phyloP scores from a whole-genome alignment of 2,113 vertebrate genomes.

The Opisthocomus hoazin region DNA sequence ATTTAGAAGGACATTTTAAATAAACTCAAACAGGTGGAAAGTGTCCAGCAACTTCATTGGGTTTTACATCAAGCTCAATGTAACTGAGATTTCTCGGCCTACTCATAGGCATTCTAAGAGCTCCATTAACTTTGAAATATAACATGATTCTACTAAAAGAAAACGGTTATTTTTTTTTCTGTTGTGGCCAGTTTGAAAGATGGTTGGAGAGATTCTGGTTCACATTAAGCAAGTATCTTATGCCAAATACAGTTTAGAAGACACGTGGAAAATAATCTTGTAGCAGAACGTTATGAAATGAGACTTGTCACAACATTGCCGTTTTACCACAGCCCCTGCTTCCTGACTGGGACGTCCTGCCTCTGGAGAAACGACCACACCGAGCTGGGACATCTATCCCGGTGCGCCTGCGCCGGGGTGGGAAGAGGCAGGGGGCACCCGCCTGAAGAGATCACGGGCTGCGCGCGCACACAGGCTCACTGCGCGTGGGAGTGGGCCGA shows the following conservation, averaged over 20 bases:
- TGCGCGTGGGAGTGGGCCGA: too few species aligned
- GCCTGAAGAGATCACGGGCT: too few species aligned
- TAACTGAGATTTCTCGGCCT: not conserved
- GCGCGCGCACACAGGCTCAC: too few species aligned
- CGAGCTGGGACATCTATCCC: too few species aligned
- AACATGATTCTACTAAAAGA: not conserved
- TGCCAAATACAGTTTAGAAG: not conserved
- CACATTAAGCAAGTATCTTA: not conserved
- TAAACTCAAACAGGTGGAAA: not conserved
- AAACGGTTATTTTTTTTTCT: not conserved
- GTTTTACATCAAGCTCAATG: not conserved
- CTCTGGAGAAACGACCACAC: too few species aligned
- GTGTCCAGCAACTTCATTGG: not conserved
- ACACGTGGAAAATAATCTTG: not conserved
- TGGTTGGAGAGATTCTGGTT: not conserved
- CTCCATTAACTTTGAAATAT: not conserved
- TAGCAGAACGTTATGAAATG: too few species aligned
- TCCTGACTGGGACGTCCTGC: too few species aligned
- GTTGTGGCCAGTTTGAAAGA: not conserved
- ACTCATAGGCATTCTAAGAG: not conserved
- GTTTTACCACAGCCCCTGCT: too few species aligned
- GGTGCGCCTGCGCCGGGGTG: too few species aligned
- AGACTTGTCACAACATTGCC: too few species aligned
- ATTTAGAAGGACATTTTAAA: not conserved
- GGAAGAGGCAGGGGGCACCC: too few species aligned